phyloP scores from a whole-genome alignment of 2,888 invertebrate genomes.

The Ethmia dodecea region DNA sequence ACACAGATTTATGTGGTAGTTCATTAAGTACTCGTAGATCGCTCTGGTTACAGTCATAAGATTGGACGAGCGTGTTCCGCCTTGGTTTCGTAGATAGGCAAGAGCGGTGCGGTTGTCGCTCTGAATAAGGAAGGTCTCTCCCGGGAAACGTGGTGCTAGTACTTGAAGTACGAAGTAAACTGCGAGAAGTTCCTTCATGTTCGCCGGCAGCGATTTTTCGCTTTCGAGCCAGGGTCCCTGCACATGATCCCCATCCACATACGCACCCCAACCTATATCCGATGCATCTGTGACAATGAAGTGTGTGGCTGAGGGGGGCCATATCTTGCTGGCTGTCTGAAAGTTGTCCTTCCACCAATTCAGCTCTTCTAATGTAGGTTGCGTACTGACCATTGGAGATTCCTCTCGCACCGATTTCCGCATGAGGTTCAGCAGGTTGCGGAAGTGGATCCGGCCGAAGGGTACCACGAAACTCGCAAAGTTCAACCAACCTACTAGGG shows the following conservation, averaged over 20 bases:
- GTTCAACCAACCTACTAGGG: slow-evolving; percentile 13
- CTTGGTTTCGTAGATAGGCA: slow-evolving; percentile 21
- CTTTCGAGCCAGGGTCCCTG: slow-evolving; percentile 16
- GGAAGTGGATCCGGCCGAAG: slow-evolving; percentile 10
- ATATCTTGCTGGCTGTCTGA: not conserved
- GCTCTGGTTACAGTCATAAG: not conserved
- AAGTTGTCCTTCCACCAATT: not conserved
- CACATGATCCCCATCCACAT: not conserved
- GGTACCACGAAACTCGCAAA: slow-evolving; percentile 17
- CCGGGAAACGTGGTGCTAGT: not conserved
- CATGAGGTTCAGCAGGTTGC: slow-evolving; percentile 13
- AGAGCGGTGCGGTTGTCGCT: slow-evolving; percentile 23
- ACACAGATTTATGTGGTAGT: not conserved
- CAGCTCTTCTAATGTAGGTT: not conserved
- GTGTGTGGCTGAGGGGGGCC: not conserved
- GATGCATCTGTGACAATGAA: slow-evolving; percentile 18
- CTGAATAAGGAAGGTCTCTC: slow-evolving; percentile 14
- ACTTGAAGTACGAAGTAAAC: slow-evolving; percentile 6
- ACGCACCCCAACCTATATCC: slow-evolving; percentile 11
- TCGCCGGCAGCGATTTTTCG: slow-evolving; percentile 20
- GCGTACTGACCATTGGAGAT: not conserved
- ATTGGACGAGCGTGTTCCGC: slow-evolving; percentile 11
- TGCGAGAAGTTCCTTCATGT: slow-evolving; percentile 21
- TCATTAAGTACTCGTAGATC: slow-evolving; percentile 6
- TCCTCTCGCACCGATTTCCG: not conserved